Percentiles rank a stretch among this genome's conserved stretches.
Evolutionary conservation across 2,797 vertebrate genomes (phyloP).

Genomic region (Spinus pinus): DNA sequence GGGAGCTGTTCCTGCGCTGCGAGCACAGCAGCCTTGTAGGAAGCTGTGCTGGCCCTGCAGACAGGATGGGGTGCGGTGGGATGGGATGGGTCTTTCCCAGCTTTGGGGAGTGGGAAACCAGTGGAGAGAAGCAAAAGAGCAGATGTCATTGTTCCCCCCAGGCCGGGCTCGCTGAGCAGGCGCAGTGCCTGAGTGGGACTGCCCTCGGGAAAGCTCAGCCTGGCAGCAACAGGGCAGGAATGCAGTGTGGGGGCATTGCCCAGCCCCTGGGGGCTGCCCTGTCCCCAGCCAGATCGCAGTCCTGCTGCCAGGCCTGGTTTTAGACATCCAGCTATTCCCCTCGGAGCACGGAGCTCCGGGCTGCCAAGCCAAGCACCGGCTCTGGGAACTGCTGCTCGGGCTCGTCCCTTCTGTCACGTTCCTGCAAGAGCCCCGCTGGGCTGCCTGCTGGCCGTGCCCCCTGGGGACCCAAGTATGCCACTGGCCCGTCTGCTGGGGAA

Average conservation of each 20-base stretch:
- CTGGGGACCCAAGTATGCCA: rapidly evolving
- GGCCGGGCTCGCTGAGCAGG: background rate
- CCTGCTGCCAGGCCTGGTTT: background rate
- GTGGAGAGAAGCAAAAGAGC: rapidly evolving
- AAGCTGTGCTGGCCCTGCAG: background rate
- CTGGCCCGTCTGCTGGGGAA: rapidly evolving
- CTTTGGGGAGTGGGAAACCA: background rate
- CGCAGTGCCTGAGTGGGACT: rapidly evolving
- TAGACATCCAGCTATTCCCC: background rate
- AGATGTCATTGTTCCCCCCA: background rate
- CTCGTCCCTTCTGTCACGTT: background rate
- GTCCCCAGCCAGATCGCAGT: background rate
- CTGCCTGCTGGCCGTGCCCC: background rate
- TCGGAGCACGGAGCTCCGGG: background rate
- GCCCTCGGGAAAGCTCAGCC: background rate
- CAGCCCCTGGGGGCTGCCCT: background rate
- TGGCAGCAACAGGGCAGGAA: background rate
- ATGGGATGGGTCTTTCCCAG: background rate
- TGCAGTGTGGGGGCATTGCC: rapidly evolving
- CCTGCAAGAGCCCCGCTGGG: rapidly evolving
- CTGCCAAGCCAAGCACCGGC: conserved; percentile 21
- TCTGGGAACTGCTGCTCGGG: background rate
- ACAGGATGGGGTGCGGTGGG: background rate
- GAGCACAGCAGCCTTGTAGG: background rate
- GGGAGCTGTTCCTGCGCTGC: rapidly evolving